A percentile compares a stretch with the other conserved stretches of the same genome.
Evolutionary conservation across 2,113 vertebrate genomes (phyloP).

Genomic region (Myxocyprinus asiaticus): DNA sequence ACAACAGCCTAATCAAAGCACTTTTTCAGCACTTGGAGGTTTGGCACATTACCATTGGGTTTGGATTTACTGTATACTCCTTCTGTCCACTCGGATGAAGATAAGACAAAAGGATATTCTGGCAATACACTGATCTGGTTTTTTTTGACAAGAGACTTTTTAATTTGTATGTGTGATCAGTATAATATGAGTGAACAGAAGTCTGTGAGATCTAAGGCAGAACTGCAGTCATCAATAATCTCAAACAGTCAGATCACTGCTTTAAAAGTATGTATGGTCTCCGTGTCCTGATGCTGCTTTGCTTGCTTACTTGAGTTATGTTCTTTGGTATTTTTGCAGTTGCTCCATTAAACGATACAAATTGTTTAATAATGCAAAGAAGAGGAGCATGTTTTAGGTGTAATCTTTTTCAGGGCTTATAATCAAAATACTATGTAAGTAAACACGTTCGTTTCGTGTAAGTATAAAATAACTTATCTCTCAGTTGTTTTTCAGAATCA

Average conservation of each 20-base stretch:
- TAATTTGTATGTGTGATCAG: neutral
- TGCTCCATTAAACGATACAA: neutral
- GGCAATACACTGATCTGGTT: no score
- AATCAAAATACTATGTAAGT: neutral
- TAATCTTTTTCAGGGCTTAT: neutral
- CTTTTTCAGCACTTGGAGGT: neutral
- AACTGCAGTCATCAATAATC: slow-evolving; percentile 50
- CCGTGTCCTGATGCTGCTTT: neutral
- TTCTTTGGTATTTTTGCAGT: neutral
- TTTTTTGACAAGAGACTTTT: no score
- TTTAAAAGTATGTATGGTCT: slow-evolving; percentile 56
- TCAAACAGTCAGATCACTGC: slow-evolving; percentile 54
- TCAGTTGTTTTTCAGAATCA: no score
- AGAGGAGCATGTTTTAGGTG: neutral
- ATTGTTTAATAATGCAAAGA: slow-evolving; percentile 9
- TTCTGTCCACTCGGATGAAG: slow-evolving; percentile 10
- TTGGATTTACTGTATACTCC: neutral
- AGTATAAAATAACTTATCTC: no score
- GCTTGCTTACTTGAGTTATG: neutral
- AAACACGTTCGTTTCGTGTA: no score
- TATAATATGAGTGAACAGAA: slow-evolving; percentile 48
- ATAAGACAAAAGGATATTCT: neutral
- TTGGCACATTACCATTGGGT: neutral
- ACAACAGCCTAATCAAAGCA: neutral
- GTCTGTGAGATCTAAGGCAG: slow-evolving; percentile 38